phyloP scores from a whole-genome alignment of 2,797 vertebrate species.

The Melanitta fusca region DNA sequence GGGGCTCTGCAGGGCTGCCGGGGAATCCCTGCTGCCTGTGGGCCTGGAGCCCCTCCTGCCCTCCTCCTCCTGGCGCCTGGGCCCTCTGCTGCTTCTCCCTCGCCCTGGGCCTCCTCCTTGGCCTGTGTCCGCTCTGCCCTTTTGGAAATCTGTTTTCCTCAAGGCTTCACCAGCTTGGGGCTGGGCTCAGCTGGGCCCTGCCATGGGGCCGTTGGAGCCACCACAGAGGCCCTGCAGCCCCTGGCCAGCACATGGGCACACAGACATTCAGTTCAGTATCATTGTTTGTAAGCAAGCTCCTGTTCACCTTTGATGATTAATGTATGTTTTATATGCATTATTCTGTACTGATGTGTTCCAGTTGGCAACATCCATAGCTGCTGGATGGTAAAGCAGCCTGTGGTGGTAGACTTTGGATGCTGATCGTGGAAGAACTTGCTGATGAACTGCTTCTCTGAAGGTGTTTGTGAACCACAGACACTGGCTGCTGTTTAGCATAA shows the following conservation, averaged over 20 bases:
- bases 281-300: background rate
- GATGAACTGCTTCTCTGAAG: background rate
- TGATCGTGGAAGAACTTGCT: background rate
- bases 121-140: no score
- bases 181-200: no score
- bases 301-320: background rate
- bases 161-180: rapidly evolving
- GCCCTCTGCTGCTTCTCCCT: no score
- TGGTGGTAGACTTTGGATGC: background rate
- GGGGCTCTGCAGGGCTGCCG: no score
- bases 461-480: background rate
- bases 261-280: rapidly evolving
- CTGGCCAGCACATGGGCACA: rapidly evolving
- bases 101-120: no score
- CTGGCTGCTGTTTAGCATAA: background rate
- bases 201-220: no score
- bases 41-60: no score
- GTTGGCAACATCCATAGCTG: no score
- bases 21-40: no score
- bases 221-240: background rate
- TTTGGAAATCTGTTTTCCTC: no score
- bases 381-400: no score
- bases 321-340: background rate
- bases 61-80: no score
- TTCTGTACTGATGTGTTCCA: background rate